These are phyloP conservation scores for Podarcis lilfordi DNA, from an alignment of 2,797 vertebrate genomes.

Conservation along the genomic window DNA sequence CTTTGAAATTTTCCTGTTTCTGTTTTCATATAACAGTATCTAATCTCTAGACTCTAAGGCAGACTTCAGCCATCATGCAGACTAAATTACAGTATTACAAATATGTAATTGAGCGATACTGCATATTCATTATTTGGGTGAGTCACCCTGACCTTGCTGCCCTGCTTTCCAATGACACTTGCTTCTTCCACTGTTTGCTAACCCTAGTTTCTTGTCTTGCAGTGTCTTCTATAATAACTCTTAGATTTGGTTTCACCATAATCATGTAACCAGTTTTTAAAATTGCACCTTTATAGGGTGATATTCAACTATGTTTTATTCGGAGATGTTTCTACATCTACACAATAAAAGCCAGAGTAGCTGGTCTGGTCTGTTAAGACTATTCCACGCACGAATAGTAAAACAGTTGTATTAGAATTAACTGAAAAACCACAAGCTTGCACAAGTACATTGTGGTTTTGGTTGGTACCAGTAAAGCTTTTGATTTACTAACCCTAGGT, in stretches of 20 bases:
- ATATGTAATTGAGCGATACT: background rate
- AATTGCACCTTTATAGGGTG: background rate
- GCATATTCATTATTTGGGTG: background rate
- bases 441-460: too few species aligned
- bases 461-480: too few species aligned
- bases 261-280: background rate
- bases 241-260: background rate
- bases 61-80: background rate
- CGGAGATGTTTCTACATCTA: too few species aligned
- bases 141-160: background rate
- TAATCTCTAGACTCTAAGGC: background rate
- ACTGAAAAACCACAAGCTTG: too few species aligned
- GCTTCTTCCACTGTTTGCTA: background rate
- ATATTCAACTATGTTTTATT: too few species aligned
- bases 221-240: background rate
- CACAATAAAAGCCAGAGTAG: too few species aligned
- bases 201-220: background rate
- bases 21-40: background rate
- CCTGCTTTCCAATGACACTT: background rate
- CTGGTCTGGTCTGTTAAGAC: too few species aligned
- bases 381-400: too few species aligned
- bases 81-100: too few species aligned
- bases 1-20: background rate
- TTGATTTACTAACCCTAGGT: background rate
- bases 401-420: too few species aligned